Evolutionary conservation across 1,140 invertebrate genomes (phyloP).

Genomic region (Pararge aegeria): DNA sequence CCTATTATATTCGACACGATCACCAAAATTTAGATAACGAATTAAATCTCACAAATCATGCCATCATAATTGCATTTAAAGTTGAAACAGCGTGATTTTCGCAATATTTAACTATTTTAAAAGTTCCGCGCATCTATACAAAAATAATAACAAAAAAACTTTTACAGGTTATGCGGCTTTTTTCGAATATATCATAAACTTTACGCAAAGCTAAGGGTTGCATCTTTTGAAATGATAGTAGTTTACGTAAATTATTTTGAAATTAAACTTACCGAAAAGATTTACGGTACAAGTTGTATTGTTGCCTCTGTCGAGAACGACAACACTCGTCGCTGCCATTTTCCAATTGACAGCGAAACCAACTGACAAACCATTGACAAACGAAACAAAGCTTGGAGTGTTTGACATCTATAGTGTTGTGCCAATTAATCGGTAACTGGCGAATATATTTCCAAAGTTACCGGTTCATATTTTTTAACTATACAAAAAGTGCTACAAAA

Average conservation of each 20-base stretch:
- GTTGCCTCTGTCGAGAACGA: conserved; percentile 95
- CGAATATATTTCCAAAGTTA: neutral
- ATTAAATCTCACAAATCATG: neutral
- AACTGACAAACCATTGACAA: conserved; percentile 56
- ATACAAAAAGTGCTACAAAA: neutral
- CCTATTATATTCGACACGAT: conserved; percentile 36
- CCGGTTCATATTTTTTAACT: conserved; percentile 6
- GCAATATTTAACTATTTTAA: conserved; percentile 45
- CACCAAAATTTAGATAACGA: conserved; percentile 12
- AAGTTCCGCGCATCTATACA: conserved; percentile 66
- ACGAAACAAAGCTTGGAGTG: conserved; percentile 8
- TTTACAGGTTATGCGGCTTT: conserved; percentile 67
- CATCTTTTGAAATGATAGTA: neutral
- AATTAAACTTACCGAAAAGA: conserved; percentile 89
- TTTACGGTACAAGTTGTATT: conserved; percentile 97
- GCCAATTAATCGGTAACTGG: neutral
- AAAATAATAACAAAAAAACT: conserved; percentile 71
- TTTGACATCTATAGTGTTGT: conserved; percentile 22
- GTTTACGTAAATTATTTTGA: conserved; percentile 21
- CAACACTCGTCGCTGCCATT: conserved; percentile 94
- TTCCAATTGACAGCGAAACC: conserved; percentile 76
- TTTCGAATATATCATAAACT: conserved; percentile 17
- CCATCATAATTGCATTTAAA: neutral
- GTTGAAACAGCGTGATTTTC: neutral
- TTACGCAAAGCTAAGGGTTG: neutral